Percentiles rank a stretch among this genome's conserved stretches.
Evolutionary conservation across 2,113 vertebrate genomes (phyloP).

Genomic region (Zosterops lateralis): DNA sequence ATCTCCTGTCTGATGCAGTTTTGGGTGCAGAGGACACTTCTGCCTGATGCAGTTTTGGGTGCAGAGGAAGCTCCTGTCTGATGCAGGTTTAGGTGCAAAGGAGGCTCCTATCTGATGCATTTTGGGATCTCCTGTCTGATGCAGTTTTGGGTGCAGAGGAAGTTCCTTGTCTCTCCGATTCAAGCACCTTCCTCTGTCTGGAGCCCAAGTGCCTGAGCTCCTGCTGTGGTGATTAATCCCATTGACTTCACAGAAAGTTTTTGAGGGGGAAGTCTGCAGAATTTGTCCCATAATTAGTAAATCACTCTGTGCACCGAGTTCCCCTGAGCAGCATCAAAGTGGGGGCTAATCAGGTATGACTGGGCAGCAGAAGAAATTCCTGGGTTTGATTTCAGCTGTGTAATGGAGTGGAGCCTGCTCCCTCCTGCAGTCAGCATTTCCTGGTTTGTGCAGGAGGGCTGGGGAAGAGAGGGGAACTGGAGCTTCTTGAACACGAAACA

Average conservation of each 20-base stretch:
- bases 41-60: too few relatives aligned
- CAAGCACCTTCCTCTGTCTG: background rate
- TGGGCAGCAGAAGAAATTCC: constrained; percentile 5
- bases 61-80: background rate
- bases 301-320: background rate
- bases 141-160: background rate
- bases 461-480: background rate
- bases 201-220: constrained; percentile 4
- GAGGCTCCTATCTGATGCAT: too few relatives aligned
- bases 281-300: constrained; percentile 52
- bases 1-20: background rate
- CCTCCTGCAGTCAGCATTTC: background rate
- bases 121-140: background rate
- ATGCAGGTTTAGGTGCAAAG: too few relatives aligned
- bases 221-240: constrained; percentile 36
- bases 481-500: background rate
- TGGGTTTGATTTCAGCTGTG: background rate
- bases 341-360: constrained; percentile 46
- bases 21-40: background rate
- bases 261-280: constrained; percentile 2
- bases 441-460: background rate
- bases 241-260: constrained; percentile 12
- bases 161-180: background rate
- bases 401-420: background rate
- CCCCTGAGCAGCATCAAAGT: constrained; percentile 39